phyloP scores from a whole-genome alignment of 2,113 vertebrate genomes.

The Psittacula cyanocephala region DNA sequence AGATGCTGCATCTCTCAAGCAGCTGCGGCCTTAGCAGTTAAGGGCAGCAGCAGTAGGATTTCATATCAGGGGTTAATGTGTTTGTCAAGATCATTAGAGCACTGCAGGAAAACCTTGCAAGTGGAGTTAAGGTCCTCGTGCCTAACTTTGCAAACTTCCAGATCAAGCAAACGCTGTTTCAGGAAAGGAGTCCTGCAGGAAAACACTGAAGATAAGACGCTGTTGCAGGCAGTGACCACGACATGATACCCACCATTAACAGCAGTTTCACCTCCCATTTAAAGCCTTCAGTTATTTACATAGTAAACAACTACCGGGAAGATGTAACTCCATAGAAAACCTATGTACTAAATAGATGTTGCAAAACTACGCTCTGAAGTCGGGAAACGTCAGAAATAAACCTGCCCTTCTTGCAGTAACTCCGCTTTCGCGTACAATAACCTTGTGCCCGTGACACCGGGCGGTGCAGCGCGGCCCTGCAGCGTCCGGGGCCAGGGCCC shows the following conservation, averaged over 20 bases:
- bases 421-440: neutral
- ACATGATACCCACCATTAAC: fast-evolving
- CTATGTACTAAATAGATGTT: fast-evolving
- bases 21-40: fast-evolving
- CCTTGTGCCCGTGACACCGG: neutral
- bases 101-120: neutral
- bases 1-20: neutral
- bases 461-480: too few relatives aligned
- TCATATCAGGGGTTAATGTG: too few relatives aligned
- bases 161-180: neutral
- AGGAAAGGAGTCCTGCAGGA: neutral
- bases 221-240: fast-evolving
- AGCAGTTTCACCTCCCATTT: neutral
- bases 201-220: fast-evolving
- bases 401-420: fast-evolving
- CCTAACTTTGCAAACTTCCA: fast-evolving
- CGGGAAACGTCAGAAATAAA: fast-evolving
- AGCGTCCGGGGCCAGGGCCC: too few relatives aligned
- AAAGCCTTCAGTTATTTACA: neutral
- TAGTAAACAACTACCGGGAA: neutral
- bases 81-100: neutral
- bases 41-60: neutral
- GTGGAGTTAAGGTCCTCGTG: neutral
- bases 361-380: fast-evolving
- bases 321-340: fast-evolving